Conservation (phyloP, 2,797 vertebrate species). For the Acanthurus tractus region DNA sequence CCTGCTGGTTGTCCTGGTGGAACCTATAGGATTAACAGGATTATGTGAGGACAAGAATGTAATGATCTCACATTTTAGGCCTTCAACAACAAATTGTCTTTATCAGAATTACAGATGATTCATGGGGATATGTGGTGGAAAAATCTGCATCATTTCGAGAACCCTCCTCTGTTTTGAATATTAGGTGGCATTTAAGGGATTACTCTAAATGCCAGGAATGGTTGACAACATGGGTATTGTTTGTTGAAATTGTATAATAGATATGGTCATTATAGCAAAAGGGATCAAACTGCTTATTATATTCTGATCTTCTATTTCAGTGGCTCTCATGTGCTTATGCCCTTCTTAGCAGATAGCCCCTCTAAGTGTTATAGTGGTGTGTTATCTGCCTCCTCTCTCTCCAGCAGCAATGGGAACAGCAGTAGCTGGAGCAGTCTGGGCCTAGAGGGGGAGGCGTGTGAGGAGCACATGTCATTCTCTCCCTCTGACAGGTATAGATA, state of each 20-base stretch:
- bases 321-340: slow-evolving; percentile 14
- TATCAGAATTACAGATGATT: slow-evolving; percentile 42
- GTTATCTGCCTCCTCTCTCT: slow-evolving; percentile 75
- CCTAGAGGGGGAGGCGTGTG: slow-evolving; percentile 98
- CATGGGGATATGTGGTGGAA: slow-evolving; percentile 41
- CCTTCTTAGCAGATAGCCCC: not conserved
- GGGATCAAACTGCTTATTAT: slow-evolving; percentile 37
- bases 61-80: slow-evolving; percentile 61
- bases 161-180: slow-evolving; percentile 34
- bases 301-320: slow-evolving; percentile 32
- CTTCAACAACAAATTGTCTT: slow-evolving; percentile 45
- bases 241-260: slow-evolving; percentile 29
- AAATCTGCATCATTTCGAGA: slow-evolving; percentile 44
- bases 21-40: slow-evolving; percentile 49
- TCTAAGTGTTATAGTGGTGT: slow-evolving; percentile 25
- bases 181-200: slow-evolving; percentile 55
- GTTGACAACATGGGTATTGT: slow-evolving; percentile 20
- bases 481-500: slow-evolving; percentile 94
- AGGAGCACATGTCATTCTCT: slow-evolving; percentile 98
- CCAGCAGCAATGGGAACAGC: slow-evolving; percentile 99
- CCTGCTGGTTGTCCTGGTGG: slow-evolving; percentile 54
- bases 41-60: slow-evolving; percentile 48
- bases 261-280: slow-evolving; percentile 23
- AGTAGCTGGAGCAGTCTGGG: slow-evolving; percentile 99
- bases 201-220: slow-evolving; percentile 36